Evolutionary conservation across 1,140 invertebrate genomes (phyloP), one percentile per base, ranked within the genome.

Genomic region (Nebria ingens): DNA sequence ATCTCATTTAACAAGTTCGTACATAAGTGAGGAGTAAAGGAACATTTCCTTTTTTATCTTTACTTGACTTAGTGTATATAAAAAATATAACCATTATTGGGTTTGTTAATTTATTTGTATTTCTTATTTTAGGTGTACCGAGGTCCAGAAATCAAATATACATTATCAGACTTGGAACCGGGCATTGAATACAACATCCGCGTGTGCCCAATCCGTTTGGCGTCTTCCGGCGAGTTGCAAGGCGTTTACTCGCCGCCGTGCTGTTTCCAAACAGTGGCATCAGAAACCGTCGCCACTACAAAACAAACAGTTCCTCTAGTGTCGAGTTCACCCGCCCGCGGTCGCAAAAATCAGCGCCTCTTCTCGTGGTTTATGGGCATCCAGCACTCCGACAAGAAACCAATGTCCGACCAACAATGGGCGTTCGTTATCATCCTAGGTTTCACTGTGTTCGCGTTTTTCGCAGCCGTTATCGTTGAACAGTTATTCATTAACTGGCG

Each of bases 131-230:
- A 90, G 84, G 77, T 87, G 29, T 89, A 89, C 65, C 73, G 76
- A 60, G 87, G 87, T 40, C 61, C 71, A 56, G 85, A 84, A 56
- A 81, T 79, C 17, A 79, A 76, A 64, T 83, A 76, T 64, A 71
- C 68, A 52, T 67, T 90, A 61, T 79, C 81, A 58, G 80, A 81
- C 63, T 73, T 91, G 59, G 79, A 84, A 60, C 73, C 82, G 15
- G 83, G 82, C 56, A 77, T 77, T 21, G 84, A 87, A 59, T 91
- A 91, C 67, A 69, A 74, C 59, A 78, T 87, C 51, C 77, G 86
- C 20, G 86, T 90, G 15, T 85, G 83, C 71, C 81, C 83, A 1
- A 77, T 89, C 52, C 78, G 87, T 25, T 70, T 80, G 56, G 60
- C 65, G 1, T 56, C 61, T 2, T 72, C 72, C 25, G 76, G 73